Base-by-base conservation (phyloP, 2,888 invertebrate genomes). In the Seladonia tumulorum region DNA sequence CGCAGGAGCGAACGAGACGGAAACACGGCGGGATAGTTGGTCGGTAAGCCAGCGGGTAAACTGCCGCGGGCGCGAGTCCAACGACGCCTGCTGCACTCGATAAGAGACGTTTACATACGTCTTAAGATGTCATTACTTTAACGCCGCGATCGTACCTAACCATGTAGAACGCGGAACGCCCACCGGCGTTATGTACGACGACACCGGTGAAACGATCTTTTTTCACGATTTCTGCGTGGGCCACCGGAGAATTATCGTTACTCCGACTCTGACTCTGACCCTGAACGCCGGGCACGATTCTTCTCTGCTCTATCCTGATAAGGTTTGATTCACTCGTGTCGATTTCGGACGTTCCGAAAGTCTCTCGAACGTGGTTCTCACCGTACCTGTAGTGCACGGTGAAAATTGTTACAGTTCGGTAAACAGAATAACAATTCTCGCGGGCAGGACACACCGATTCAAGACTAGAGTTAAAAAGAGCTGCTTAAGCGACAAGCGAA, bases 21-120 rank as follows among this genome's bases (percentile, higher is more conserved):
- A 39, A 68, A 22, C 10, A 22, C 39, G 68, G 22, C 3, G 85
- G 85, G 79, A 81, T 81, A 81, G 81, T 85, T 79, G 16, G 75
- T 57, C 77, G 87, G 75, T 88, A 89, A 89, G 88, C 88, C 87
- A 81, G 76, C 82, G 86, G 68, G 82, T 83, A 89, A 89, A 89
- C 80, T 77, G 82, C 82, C 88, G 79, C 83, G 82, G 79, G 83
- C 81, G 89, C 81, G 83, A 84, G 79, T 84, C 82, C 87, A 77
- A 81, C 87, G 89, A 76, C 77, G 88, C 86, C 87, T 91, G 90
- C 80, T 78, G 53, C 79, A 53, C 88, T 90, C 88, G 90, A 90
- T 90, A 90, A 90, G 90, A 83, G 76, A 90, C 87, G 90, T 90
- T 88, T 90, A 90, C 90, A 90, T 90, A 88, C 87, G 88, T 88